Evolutionary conservation across 2,113 vertebrate genomes (phyloP), one percentile per base, ranked within the genome.

Genomic region (Sisor rabdophorus): DNA sequence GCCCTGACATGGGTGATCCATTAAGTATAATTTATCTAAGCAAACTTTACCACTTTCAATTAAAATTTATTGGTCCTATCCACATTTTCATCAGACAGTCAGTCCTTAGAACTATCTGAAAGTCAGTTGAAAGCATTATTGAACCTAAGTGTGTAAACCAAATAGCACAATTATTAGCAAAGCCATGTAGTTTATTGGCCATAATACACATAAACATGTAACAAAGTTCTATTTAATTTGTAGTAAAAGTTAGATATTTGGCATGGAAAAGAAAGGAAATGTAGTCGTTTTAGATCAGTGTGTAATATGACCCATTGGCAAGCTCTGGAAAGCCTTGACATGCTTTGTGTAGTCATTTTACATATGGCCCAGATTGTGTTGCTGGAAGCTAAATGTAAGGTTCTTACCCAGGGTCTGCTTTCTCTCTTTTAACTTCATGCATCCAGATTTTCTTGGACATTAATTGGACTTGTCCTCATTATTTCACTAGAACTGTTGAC

Each of bases 321-420:
- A 68, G 70, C 71, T 69, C 26, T 74, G 48, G 50, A 77, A 74
- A 50, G 63, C 60, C 24, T 52, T 32, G 20, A 26, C 55, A 50
- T 68, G 55, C 44, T 36, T 76, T n/a, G 11, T 58, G 28, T 36
- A 68, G 32, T 53, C 53, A 17, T 69, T 28, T 68, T 71, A 61
- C 63, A 78, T 78, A 56, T 81, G 80, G 75, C 61, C 36, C 61
- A 40, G 63, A 69, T 70, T 74, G 71, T 73, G 52, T 56, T 55
- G 75, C 56, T 20, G 54, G 61, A 36, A 36, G 54, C 70, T 77
- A 54, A 67, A 59, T 53, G 61, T 81, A 56, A 53, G 74, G 71
- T 50, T 81, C 75, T 68, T 67, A 76, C 40, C 24, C 52, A 26
- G 47, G 48, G 67, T 58, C 59, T 69, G 73, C 50, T 64, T 56